Percentiles rank a stretch among this genome's conserved stretches.
Evolutionary conservation across 2,797 vertebrate genomes (phyloP).

Genomic region (Bradypodion pumilum): DNA sequence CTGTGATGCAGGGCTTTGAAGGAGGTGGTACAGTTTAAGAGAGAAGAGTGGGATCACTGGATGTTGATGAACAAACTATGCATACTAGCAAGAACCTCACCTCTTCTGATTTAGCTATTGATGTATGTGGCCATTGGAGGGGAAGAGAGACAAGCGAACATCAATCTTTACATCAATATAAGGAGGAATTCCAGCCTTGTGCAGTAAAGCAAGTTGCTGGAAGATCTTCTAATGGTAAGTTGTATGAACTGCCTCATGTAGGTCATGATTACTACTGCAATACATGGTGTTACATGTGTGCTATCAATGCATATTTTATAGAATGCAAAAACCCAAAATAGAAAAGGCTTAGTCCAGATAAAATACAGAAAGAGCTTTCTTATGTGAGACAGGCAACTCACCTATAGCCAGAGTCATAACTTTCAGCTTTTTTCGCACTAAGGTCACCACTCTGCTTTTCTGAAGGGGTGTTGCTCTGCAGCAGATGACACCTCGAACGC

Average conservation of each 20-base stretch:
- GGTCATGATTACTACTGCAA: too few relatives aligned
- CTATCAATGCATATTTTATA: background rate
- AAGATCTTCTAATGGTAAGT: too few relatives aligned
- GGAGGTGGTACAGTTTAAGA: too few relatives aligned
- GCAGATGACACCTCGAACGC: conserved; percentile 90
- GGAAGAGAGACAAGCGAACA: background rate
- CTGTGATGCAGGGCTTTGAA: too few relatives aligned
- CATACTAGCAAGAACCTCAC: background rate
- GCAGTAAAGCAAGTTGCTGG: background rate
- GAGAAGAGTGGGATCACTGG: too few relatives aligned
- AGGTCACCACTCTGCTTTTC: conserved; percentile 89
- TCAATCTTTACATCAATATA: background rate
- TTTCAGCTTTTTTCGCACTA: conserved; percentile 81
- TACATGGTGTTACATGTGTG: background rate
- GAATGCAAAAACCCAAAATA: background rate
- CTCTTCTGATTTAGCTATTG: background rate
- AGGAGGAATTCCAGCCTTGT: background rate
- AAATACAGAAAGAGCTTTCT: background rate
- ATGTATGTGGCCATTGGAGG: background rate
- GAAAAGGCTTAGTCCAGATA: background rate
- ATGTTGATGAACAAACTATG: too few relatives aligned
- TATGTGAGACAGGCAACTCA: conserved; percentile 65
- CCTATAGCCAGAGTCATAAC: conserved; percentile 93
- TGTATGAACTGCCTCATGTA: too few relatives aligned
- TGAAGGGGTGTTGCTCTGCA: conserved; percentile 93